Percentiles rank a stretch among this genome's conserved stretches.
Evolutionary conservation across 1,140 invertebrate genomes (phyloP).

Genomic region (Heliothis subflexa): DNA sequence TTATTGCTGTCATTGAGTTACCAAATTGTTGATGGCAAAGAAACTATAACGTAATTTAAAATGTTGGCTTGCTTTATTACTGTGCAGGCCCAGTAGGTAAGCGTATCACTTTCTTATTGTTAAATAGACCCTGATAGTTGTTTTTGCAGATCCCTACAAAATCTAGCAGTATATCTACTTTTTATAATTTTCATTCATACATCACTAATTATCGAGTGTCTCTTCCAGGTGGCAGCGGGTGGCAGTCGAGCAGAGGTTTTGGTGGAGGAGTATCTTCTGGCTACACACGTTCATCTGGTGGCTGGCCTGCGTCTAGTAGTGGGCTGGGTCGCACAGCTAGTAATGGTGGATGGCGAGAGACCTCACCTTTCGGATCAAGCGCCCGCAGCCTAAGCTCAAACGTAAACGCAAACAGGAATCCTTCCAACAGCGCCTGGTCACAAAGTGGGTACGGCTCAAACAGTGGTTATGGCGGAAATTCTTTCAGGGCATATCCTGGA

Average conservation of each 20-base stretch:
- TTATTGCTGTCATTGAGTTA: too few species aligned
- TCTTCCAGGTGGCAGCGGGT: conserved; percentile 10
- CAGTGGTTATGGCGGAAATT: background rate
- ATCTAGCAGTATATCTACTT: too few species aligned
- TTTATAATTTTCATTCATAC: too few species aligned
- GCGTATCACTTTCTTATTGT: background rate
- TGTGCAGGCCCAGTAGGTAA: too few species aligned
- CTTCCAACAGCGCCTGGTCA: background rate
- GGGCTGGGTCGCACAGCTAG: background rate
- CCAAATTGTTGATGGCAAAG: too few species aligned
- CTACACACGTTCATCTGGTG: background rate
- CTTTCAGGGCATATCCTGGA: background rate
- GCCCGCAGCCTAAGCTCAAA: background rate
- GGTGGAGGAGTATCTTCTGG: background rate
- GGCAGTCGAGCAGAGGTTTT: conserved; percentile 3
- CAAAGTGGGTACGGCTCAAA: conserved; percentile 3
- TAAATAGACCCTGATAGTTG: too few species aligned
- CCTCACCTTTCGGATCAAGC: background rate
- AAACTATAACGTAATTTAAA: too few species aligned
- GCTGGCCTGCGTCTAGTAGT: background rate
- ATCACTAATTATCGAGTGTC: background rate
- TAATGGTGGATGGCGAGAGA: conserved; percentile 1
- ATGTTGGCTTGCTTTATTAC: too few species aligned
- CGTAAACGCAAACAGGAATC: background rate
- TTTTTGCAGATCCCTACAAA: too few species aligned